These are phyloP conservation scores for Hemibagrus guttatus DNA, from an alignment of 2,797 vertebrate species.

Conservation along the genomic window DNA sequence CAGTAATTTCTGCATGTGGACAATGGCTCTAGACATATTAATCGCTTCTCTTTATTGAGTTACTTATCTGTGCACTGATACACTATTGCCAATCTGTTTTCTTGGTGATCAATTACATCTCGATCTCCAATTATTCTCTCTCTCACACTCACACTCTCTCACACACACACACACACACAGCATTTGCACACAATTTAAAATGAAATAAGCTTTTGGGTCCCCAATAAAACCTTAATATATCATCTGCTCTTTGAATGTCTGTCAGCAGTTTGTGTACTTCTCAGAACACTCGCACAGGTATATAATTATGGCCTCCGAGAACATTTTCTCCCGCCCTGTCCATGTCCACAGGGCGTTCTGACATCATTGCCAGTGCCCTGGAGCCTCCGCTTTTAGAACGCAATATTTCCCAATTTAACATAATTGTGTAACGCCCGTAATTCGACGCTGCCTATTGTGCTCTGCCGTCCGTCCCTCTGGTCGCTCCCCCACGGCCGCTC, in stretches of 20 bases:
- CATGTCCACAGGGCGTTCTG: constrained; percentile 11
- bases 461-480: constrained; percentile 63
- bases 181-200: constrained; percentile 29
- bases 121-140: constrained; percentile 41
- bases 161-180: constrained; percentile 13
- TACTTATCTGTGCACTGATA: constrained; percentile 40
- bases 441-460: constrained; percentile 73
- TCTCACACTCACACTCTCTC: not conserved
- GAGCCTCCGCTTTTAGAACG: constrained; percentile 68
- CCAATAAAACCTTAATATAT: constrained; percentile 33
- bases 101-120: constrained; percentile 37
- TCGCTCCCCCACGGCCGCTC: constrained; percentile 70
- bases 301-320: constrained; percentile 41
- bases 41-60: constrained; percentile 48
- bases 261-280: constrained; percentile 30
- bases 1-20: constrained; percentile 45
- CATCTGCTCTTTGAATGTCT: constrained; percentile 29
- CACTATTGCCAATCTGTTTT: constrained; percentile 48
- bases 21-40: constrained; percentile 45
- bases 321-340: constrained; percentile 49
- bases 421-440: constrained; percentile 79
- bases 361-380: constrained; percentile 43
- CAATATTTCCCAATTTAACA: constrained; percentile 81
- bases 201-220: constrained; percentile 7
- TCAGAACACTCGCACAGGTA: constrained; percentile 18